phyloP scores from a whole-genome alignment of 2,797 vertebrate genomes.

The Channallabes apus region DNA sequence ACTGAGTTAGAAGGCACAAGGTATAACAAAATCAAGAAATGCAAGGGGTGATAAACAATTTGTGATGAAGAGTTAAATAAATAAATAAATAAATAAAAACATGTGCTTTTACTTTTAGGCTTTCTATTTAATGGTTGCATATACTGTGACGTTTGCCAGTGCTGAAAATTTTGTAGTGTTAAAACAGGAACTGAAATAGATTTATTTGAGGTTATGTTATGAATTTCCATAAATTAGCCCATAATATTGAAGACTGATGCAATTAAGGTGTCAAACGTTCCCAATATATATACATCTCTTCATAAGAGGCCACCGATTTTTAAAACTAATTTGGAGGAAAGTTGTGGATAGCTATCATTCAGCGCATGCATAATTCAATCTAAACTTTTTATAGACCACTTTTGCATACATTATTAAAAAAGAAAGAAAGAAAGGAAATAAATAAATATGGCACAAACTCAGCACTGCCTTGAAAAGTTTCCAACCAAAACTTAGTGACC shows the following conservation, averaged over 20 bases:
- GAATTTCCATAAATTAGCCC: not conserved
- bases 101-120: not conserved
- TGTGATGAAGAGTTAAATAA: not conserved
- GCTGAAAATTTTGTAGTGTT: not conserved
- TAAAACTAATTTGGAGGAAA: not conserved
- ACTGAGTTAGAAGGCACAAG: constrained; percentile 4
- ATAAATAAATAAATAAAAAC: not conserved
- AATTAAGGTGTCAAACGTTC: not conserved
- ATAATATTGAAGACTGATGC: not conserved
- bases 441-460: not conserved
- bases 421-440: too few relatives aligned
- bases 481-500: not conserved
- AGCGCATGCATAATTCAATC: not conserved
- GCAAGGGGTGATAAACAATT: not conserved
- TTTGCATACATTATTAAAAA: not conserved
- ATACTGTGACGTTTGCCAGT: not conserved
- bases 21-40: constrained; percentile 1
- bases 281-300: not conserved
- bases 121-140: not conserved
- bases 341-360: not conserved
- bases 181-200: not conserved
- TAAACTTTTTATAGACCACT: not conserved
- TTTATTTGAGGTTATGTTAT: not conserved
- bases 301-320: not conserved
- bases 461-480: not conserved